Base-by-base conservation (phyloP, 2,888 invertebrate species). In the Apamea sordens region DNA sequence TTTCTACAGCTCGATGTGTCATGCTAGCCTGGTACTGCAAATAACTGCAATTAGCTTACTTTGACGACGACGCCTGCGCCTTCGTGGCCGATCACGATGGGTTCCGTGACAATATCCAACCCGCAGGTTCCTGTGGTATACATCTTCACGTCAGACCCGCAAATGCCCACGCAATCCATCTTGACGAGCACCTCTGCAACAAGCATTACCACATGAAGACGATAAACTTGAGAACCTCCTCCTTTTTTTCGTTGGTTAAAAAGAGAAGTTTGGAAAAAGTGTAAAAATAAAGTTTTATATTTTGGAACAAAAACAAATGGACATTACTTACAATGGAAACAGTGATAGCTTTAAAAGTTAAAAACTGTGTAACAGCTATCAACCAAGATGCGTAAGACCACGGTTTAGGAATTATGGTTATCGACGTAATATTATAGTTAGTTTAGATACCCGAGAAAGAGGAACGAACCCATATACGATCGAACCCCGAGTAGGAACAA, bases 21-120 rank as follows among this genome's bases (percentile, higher is more conserved):
- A 67, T n/a, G 10, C 10, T 18, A 28, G 68, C 8, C 13, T 3
- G 68, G 21, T 47, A 28, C n/a, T 70, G 13, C 15, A 41, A 53
- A 28, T 18, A 36, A 18, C 44, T n/a, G 0, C 32, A 32, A 36
- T 36, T 36, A 18, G 68, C 98, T 98, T 65, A 98, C 97, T 96
- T 98, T 97, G 0, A 96, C 96, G 0, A 99, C 98, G 2, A 97
- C 96, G 5, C 98, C 99, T 2, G 98, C 97, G 0, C 99, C 98
- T 95, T 99, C 99, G 92, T 99, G 99, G 0, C 99, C 99, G 76
- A 99, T 98, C 24, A 99, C 97, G 98, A 99, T 98, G 0, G 99
- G 99, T 72, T 98, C 97, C 50, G 97, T 97, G 0, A 99, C 96
- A 32, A 98, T 95, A 89, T 99, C 99, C 88, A 98, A 97, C 0